phyloP scores from a whole-genome alignment of 2,113 vertebrate genomes.

The Myxocyprinus asiaticus region DNA sequence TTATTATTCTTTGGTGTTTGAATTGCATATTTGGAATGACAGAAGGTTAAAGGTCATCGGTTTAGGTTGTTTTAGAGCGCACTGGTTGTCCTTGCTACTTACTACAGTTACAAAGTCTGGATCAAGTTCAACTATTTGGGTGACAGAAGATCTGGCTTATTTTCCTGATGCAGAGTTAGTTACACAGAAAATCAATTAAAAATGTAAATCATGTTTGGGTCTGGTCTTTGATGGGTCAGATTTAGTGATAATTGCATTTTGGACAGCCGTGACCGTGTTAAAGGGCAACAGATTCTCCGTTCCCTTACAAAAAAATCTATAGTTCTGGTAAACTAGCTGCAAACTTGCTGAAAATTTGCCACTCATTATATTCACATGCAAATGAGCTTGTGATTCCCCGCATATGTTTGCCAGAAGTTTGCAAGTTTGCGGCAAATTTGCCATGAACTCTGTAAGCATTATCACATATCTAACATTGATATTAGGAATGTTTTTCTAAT shows the following conservation, averaged over 20 bases:
- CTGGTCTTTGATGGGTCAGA: neutral
- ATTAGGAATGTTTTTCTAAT: too few relatives aligned
- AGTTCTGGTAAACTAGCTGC: too few relatives aligned
- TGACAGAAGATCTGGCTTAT: slow-evolving; percentile 29
- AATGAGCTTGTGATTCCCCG: too few relatives aligned
- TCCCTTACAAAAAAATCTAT: too few relatives aligned
- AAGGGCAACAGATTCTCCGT: neutral
- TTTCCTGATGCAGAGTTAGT: neutral
- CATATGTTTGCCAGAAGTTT: too few relatives aligned
- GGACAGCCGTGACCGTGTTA: neutral
- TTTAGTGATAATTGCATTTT: slow-evolving; percentile 4
- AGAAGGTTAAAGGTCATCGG: slow-evolving; percentile 42
- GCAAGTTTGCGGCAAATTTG: too few relatives aligned
- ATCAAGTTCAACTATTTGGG: slow-evolving; percentile 31
- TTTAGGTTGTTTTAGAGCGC: slow-evolving; percentile 39
- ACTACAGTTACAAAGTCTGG: slow-evolving; percentile 2
- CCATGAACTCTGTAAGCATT: too few relatives aligned
- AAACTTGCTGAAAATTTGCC: too few relatives aligned
- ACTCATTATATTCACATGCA: too few relatives aligned
- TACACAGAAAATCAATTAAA: slow-evolving; percentile 42
- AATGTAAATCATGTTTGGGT: slow-evolving; percentile 22
- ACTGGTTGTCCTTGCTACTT: slow-evolving; percentile 32
- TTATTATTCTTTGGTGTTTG: slow-evolving; percentile 51
- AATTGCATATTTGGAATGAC: slow-evolving; percentile 55
- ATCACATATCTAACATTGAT: too few relatives aligned